These are phyloP conservation scores for Drosophila varians DNA, from an alignment of 1,140 invertebrate species.

Conservation along the genomic window DNA sequence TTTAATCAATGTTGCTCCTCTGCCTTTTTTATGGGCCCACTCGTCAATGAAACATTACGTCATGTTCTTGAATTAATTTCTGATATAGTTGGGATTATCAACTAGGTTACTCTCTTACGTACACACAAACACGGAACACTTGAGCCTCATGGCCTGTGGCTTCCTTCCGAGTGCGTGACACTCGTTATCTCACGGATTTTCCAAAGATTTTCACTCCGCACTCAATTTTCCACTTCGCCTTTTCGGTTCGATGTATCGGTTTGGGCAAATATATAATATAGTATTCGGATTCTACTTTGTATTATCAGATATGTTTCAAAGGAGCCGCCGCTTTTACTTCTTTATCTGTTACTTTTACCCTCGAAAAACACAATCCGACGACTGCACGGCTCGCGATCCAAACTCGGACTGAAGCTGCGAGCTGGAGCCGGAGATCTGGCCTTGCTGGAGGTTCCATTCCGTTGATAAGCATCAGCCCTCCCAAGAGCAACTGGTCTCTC, in stretches of 20 bases:
- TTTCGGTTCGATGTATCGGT: not conserved
- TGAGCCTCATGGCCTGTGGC: slow-evolving; percentile 65
- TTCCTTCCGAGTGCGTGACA: slow-evolving; percentile 40
- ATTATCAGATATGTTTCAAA: slow-evolving; percentile 55
- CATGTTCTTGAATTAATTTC: slow-evolving; percentile 66
- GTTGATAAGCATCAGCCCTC: slow-evolving; percentile 54
- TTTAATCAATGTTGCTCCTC: slow-evolving; percentile 60
- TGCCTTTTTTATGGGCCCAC: slow-evolving; percentile 21
- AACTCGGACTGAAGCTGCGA: slow-evolving; percentile 58
- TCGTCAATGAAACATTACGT: slow-evolving; percentile 75
- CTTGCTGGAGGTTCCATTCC: slow-evolving; percentile 58
- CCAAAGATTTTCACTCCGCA: slow-evolving; percentile 19
- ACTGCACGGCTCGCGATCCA: slow-evolving; percentile 49
- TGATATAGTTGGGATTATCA: slow-evolving; percentile 73
- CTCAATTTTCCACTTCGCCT: not conserved
- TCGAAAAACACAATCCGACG: slow-evolving; percentile 33
- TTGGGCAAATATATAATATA: slow-evolving; percentile 22
- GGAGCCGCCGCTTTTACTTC: slow-evolving; percentile 38
- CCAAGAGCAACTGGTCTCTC: slow-evolving; percentile 38
- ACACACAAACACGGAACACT: slow-evolving; percentile 79
- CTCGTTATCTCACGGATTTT: slow-evolving; percentile 29
- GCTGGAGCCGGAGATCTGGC: slow-evolving; percentile 41
- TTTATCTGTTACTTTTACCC: slow-evolving; percentile 36
- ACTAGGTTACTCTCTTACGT: slow-evolving; percentile 71
- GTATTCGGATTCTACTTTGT: not conserved